Evolutionary conservation across 2,113 vertebrate species (phyloP), one percentile per base, ranked within the genome.

Genomic region (Siniperca chuatsi): DNA sequence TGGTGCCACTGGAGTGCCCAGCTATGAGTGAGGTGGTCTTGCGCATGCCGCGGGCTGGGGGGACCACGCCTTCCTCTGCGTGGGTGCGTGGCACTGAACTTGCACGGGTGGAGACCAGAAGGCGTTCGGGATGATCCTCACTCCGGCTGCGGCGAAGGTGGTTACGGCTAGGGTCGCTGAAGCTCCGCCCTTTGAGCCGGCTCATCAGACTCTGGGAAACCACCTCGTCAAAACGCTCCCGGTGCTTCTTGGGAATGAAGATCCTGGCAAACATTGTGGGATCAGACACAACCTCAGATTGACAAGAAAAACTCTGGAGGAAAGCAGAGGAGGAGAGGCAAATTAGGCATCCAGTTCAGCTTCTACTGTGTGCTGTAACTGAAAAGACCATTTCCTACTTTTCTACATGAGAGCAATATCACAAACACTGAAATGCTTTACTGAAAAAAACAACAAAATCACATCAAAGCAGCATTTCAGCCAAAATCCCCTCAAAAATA

Each of bases 231-330:
- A 99, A 99, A 54, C 98, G 97, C 86, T 99, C 97, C 82, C 98
- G 95, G 93, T 99, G 98, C 92, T 98, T 99, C 95, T 98, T 98
- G 85, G 98, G 98, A 94, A 99, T 98, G 95, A 99, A 99, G 90
- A 99, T 99, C 96, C 98, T 99, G 94, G 67, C 20, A 57, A 93
- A 90, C 33, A 94, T 93, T 74, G 76, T n/a, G 64, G 65, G 75
- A 87, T 48, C 71, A 89, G 62, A 84, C 35, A 78, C 20, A 79
- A 61, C 12, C 37, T 84, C 75, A 91, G 58, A 66, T 2, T 58
- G 23, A 48, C 13, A 46, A 44, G 40, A 69, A 66, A 62, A 79
- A 35, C 55, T 81, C 46, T 46, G 46, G 29, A 42, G n/a, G 52
- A 68, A 46, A 42, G 23, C 65, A 81, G 70, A 80, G 37, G 61